Conservation (phyloP, 2,797 vertebrate species). For the Capromys pilorides region DNA sequence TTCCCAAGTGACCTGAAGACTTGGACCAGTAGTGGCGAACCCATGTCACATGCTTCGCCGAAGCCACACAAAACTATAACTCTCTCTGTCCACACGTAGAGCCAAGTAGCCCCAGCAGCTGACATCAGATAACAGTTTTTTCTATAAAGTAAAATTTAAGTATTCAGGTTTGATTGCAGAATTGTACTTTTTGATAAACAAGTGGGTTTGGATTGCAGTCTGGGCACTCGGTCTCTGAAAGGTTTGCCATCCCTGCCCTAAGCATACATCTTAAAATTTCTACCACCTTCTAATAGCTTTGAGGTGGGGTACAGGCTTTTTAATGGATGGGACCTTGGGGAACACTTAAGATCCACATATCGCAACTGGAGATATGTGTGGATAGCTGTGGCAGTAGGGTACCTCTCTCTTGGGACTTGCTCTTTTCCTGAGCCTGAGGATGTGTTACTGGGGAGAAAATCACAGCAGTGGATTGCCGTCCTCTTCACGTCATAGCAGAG, state of each 20-base stretch:
- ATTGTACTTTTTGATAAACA: not conserved
- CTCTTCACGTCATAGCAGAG: not conserved
- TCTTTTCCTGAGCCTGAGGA: not conserved
- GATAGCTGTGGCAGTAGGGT: not conserved
- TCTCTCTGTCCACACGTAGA: not conserved
- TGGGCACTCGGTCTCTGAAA: not conserved
- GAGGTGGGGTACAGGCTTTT: not conserved
- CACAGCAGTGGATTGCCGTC: not conserved
- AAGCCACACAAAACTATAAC: not conserved
- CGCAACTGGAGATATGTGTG: not conserved
- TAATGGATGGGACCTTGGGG: not conserved
- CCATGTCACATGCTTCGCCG: accelerated
- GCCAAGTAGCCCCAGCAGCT: not conserved
- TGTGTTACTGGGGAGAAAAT: not conserved
- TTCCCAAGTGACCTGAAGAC: not conserved
- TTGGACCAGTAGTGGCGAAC: not conserved
- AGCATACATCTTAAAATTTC: not conserved
- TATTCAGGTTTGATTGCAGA: not conserved
- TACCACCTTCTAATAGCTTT: not conserved
- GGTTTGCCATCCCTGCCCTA: not conserved
- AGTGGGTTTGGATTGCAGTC: not conserved
- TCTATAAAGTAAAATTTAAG: not conserved
- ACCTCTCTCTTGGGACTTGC: not conserved
- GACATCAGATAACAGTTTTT: not conserved
- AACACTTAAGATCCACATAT: not conserved